A percentile compares a stretch with the other conserved stretches of the same genome.
Conservation (phyloP, 2,888 invertebrate genomes). For the Eumacrocentrus americanus region DNA sequence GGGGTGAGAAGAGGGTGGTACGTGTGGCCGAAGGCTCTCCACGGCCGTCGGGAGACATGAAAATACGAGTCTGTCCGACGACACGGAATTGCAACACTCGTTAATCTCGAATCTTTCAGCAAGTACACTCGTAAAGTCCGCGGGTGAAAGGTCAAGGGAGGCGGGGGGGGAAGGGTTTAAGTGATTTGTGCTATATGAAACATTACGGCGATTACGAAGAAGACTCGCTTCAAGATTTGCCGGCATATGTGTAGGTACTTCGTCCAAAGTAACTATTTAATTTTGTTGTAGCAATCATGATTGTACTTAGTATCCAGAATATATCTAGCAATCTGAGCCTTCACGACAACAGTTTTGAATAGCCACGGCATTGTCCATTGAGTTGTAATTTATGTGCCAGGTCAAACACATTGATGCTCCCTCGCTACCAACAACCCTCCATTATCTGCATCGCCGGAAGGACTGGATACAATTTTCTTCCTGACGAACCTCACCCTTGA, state of each 20-base stretch:
- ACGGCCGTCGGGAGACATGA: conserved; percentile 21
- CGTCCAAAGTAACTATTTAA: no score
- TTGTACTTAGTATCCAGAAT: no score
- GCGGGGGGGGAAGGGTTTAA: conserved; percentile 16
- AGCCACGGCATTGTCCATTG: conserved; percentile 4
- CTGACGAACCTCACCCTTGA: conserved; percentile 31
- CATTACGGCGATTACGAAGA: conserved; percentile 15
- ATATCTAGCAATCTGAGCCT: conserved; percentile 15
- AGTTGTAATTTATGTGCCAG: conserved; percentile 30
- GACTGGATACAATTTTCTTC: conserved; percentile 33
- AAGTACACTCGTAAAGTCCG: conserved; percentile 37
- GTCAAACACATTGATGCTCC: conserved; percentile 21
- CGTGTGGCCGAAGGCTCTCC: background rate
- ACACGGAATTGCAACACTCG: conserved; percentile 39
- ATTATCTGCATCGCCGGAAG: conserved; percentile 37
- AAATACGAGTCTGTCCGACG: conserved; percentile 29
- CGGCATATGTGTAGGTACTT: no score
- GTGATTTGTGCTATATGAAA: conserved; percentile 36
- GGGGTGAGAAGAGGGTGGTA: conserved; percentile 9
- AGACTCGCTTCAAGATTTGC: conserved; percentile 18
- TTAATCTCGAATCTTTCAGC: conserved; percentile 40
- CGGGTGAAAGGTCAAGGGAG: conserved; percentile 26
- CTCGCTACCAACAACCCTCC: no score
- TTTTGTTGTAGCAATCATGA: no score
- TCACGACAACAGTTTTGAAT: conserved; percentile 6